These are phyloP conservation scores for Drosophila mimica DNA, from an alignment of 2,888 invertebrate genomes.

Conservation along the genomic window DNA sequence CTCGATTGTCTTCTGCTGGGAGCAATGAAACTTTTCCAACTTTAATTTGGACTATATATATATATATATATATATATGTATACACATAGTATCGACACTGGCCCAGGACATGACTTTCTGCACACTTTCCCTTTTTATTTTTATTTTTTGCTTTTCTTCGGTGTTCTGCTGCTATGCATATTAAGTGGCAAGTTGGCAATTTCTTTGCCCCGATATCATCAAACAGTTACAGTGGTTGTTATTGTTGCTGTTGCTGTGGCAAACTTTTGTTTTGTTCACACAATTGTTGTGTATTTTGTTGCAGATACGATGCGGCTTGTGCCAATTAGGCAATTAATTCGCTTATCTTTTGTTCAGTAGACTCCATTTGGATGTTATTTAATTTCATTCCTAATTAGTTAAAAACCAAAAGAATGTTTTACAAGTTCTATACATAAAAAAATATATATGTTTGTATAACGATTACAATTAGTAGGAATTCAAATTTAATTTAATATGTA, in stretches of 20 bases:
- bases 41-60: constrained; percentile 37
- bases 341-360: constrained; percentile 11
- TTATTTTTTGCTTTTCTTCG: not conserved
- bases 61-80: not conserved
- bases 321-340: constrained; percentile 24
- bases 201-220: constrained; percentile 29
- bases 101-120: not conserved
- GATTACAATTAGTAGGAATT: not conserved
- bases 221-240: constrained; percentile 9
- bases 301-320: constrained; percentile 3
- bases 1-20: constrained; percentile 27
- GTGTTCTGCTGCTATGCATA: constrained; percentile 18
- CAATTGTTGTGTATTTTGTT: constrained; percentile 23
- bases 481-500: not conserved
- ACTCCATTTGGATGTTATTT: constrained; percentile 11
- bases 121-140: constrained; percentile 12
- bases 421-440: not conserved
- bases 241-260: not conserved
- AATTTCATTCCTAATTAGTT: constrained; percentile 1
- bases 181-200: constrained; percentile 32
- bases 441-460: not conserved
- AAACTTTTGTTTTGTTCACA: constrained; percentile 20
- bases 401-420: not conserved
- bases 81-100: constrained; percentile 17
- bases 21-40: constrained; percentile 56